Evolutionary conservation across 2,888 invertebrate genomes (phyloP), one percentile per base, ranked within the genome.

Genomic region (Mythimna vitellina): DNA sequence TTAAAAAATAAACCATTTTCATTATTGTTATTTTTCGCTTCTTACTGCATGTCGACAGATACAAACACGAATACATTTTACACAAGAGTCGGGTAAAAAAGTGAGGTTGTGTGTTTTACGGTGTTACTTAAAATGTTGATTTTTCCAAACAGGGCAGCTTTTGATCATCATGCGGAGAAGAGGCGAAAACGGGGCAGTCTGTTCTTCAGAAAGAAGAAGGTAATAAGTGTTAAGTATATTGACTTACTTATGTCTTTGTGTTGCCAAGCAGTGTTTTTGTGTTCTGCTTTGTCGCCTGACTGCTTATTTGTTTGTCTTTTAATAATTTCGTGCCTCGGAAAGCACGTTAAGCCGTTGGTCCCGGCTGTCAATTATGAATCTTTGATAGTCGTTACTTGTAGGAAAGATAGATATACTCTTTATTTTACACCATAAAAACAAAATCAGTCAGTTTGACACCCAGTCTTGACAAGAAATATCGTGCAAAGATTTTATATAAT

Each of bases 161-260:
- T 97, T 85, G 98, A 97, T 88, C 97, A 98, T 89, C 98, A 98
- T 90, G 97, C 98, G 29, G 98, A 98, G 89, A 99, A 99, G 91
- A 96, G 98, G 87, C 97, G 98, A 85, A 99, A 99, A 95, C 96
- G 99, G 65, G 98, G 98, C 69, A 99, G 99, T 84, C 95, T 99
- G 75, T 99, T 99, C 97, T 99, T 99, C 92, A 97, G 99, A 83
- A 99, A 99, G 95, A 99, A 98, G 94, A 98, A 98, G 97, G 99
- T 96, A 76, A 64, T 60, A 25, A 65, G 73, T 73, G 79, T 49
- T 60, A 51, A 12, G 25, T 35, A 29, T 71, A 25, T 10, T 61
- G 14, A 22, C 8, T 38, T 38, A 38, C 38, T 46, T 38, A n/a
- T 22, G 46, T 38, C 32, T 62, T 66, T 76, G 20, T 76, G 76